A percentile compares a stretch with the other conserved stretches of the same genome.
Evolutionary conservation across 2,113 vertebrate species (phyloP).

Genomic region (Alouatta palliata): DNA sequence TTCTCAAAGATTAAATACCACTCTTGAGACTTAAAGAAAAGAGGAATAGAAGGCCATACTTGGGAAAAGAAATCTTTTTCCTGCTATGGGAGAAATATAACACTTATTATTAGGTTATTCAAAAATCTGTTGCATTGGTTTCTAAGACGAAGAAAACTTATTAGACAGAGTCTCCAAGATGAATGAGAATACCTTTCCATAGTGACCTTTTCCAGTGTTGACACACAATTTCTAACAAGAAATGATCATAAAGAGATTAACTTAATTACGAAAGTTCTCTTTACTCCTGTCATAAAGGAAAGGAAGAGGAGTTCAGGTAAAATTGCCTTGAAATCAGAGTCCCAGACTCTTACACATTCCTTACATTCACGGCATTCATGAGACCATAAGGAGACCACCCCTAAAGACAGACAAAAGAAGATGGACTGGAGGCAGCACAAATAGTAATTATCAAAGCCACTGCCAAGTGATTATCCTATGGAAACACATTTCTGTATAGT

Average conservation of each 20-base stretch:
- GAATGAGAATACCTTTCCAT: conserved; percentile 41
- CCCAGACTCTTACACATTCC: conserved; percentile 77
- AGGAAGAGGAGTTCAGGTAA: conserved; percentile 70
- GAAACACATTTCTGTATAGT: conserved; percentile 62
- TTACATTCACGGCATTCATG: conserved; percentile 83
- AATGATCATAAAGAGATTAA: conserved; percentile 72
- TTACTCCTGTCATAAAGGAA: conserved; percentile 76
- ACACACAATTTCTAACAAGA: conserved; percentile 15
- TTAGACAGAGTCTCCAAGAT: conserved; percentile 35
- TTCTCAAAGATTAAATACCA: conserved; percentile 72
- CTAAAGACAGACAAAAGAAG: conserved; percentile 66
- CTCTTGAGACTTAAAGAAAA: conserved; percentile 72
- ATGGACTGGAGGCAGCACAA: conserved; percentile 36
- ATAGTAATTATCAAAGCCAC: conserved; percentile 73
- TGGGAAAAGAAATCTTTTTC: conserved; percentile 52
- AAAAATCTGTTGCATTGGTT: conserved; percentile 53
- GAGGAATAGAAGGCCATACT: conserved; percentile 40
- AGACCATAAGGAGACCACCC: conserved; percentile 67
- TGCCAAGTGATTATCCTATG: conserved; percentile 71
- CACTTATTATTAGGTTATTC: conserved; percentile 67
- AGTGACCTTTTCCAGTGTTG: conserved; percentile 25
- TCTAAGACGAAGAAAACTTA: conserved; percentile 70
- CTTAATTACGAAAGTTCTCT: conserved; percentile 59
- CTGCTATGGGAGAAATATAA: conserved; percentile 64
- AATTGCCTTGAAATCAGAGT: conserved; percentile 78